Evolutionary conservation across 2,113 vertebrate genomes (phyloP).

Genomic region (Gobiocypris rarus): DNA sequence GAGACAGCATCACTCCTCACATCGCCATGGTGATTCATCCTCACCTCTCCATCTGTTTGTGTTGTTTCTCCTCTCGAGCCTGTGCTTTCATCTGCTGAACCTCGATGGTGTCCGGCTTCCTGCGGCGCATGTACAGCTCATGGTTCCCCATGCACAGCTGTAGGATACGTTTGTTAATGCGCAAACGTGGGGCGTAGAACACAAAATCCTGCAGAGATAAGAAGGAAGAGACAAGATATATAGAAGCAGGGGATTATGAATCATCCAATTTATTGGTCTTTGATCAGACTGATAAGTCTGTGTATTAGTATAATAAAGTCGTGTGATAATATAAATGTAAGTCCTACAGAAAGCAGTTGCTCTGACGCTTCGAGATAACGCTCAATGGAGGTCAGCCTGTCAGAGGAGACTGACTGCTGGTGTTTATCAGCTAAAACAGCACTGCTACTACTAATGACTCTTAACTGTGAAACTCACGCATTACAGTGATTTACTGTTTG

Average conservation of each 20-base stretch:
- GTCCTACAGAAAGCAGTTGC: background rate
- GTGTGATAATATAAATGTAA: background rate
- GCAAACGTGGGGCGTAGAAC: conserved; percentile 91
- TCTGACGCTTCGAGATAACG: conserved; percentile 21
- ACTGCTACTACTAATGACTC: background rate
- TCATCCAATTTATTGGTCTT: background rate
- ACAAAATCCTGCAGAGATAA: conserved; percentile 85
- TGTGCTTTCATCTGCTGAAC: conserved; percentile 99
- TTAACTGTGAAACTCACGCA: background rate
- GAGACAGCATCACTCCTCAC: background rate
- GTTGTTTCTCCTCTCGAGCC: conserved; percentile 91
- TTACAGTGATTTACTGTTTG: background rate
- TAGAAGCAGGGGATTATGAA: background rate
- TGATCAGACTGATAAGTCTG: background rate
- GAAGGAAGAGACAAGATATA: background rate
- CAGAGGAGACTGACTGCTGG: background rate
- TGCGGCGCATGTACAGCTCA: conserved; percentile 93
- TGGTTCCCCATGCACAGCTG: conserved; percentile 99
- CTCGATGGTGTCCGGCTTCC: conserved; percentile 96
- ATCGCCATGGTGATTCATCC: conserved; percentile 16
- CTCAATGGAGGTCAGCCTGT: background rate
- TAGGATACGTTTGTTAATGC: conserved; percentile 96
- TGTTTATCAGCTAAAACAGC: conserved; percentile 11
- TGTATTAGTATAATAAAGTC: background rate
- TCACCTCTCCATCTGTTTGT: conserved; percentile 88